Evolutionary conservation across 2,113 vertebrate species (phyloP).

Genomic region (Podocnemis expansa): DNA sequence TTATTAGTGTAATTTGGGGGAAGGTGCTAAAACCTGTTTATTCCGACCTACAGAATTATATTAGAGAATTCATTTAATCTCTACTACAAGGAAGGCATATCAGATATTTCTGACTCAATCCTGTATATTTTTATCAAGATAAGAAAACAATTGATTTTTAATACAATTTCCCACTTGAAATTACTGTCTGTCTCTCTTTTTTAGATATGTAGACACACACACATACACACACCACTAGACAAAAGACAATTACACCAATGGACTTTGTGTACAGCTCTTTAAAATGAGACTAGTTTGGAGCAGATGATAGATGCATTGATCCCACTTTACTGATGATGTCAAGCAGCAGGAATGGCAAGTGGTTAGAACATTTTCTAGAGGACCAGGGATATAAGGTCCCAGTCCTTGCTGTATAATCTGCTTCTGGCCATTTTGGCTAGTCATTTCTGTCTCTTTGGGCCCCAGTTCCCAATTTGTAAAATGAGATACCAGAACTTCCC

Average conservation of each 20-base stretch:
- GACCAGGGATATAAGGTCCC: neutral
- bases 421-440: neutral
- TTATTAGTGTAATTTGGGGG: neutral
- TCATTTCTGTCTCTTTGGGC: neutral
- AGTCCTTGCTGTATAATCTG: neutral
- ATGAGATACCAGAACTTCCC: too few relatives aligned
- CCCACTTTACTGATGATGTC: neutral
- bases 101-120: too few relatives aligned
- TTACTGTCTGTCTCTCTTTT: constrained; percentile 37
- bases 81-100: constrained; percentile 39
- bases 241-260: neutral
- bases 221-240: neutral
- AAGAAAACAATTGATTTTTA: constrained; percentile 30
- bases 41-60: constrained; percentile 14
- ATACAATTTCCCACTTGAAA: constrained; percentile 38
- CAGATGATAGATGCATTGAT: neutral
- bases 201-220: neutral
- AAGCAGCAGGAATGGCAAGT: neutral
- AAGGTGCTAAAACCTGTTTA: constrained; percentile 51
- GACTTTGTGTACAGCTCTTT: neutral
- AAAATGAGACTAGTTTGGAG: neutral
- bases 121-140: constrained; percentile 7
- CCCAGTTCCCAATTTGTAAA: neutral
- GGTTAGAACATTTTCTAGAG: neutral
- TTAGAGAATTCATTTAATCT: constrained; percentile 43